Conservation (phyloP, 2,113 vertebrate genomes). For the Pheucticus melanocephalus region DNA sequence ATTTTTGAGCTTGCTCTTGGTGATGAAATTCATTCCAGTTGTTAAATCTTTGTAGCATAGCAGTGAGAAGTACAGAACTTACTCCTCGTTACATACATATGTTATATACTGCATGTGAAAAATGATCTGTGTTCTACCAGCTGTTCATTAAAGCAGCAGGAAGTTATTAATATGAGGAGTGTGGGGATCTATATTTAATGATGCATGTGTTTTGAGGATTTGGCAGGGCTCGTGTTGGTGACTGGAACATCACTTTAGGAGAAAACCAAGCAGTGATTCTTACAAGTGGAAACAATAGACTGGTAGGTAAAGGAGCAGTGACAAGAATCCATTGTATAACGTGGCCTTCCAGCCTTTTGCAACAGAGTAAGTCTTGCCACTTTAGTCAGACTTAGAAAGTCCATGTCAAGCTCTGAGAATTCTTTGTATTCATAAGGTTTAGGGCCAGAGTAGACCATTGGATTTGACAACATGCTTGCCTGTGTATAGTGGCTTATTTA, state of each 20-base stretch:
- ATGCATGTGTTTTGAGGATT: neutral
- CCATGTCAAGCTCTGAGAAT: neutral
- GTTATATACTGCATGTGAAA: neutral
- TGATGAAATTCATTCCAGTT: neutral
- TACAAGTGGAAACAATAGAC: neutral
- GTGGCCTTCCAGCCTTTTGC: neutral
- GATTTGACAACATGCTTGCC: neutral
- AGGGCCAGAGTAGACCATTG: neutral
- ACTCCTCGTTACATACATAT: neutral
- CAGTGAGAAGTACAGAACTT: neutral
- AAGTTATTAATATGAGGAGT: neutral
- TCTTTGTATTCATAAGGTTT: neutral
- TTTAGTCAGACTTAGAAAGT: neutral
- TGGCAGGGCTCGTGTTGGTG: neutral
- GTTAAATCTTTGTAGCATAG: neutral
- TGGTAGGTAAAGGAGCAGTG: neutral
- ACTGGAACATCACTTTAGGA: neutral
- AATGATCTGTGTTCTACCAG: neutral
- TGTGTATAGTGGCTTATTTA: neutral
- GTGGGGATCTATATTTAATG: neutral
- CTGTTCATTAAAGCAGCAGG: neutral
- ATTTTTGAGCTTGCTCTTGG: neutral
- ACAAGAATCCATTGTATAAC: neutral
- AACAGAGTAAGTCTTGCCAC: neutral
- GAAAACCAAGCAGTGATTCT: neutral